Conservation (phyloP, 2,797 vertebrate genomes). For the Astyanax mexicanus region DNA sequence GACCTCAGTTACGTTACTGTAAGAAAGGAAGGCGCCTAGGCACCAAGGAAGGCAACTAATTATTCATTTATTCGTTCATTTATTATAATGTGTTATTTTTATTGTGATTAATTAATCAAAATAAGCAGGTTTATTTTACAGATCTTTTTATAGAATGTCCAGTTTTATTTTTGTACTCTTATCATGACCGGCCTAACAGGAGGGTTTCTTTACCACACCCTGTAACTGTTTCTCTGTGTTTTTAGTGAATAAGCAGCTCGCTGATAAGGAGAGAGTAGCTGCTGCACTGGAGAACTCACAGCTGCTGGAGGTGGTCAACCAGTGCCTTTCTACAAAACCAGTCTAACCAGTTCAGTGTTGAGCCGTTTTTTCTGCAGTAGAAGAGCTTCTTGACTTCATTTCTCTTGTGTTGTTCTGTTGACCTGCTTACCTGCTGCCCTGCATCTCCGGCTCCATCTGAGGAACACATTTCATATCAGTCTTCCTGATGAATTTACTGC, state of each 20-base stretch:
- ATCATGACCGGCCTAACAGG: no score
- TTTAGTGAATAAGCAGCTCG: conserved; percentile 96
- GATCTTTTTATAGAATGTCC: no score
- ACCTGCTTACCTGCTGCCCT: background rate
- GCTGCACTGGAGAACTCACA: conserved; percentile 96
- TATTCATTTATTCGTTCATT: no score
- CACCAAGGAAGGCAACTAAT: no score
- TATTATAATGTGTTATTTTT: no score
- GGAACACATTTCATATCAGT: background rate
- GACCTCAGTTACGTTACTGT: no score
- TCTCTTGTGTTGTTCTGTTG: background rate
- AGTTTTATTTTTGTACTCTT: no score
- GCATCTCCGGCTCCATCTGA: background rate
- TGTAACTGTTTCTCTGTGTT: conserved; percentile 6
- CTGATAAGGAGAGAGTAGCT: conserved; percentile 96
- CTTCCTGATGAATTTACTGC: background rate
- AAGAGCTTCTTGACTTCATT: background rate
- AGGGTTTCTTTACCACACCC: background rate
- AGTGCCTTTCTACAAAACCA: conserved; percentile 85
- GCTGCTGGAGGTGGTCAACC: conserved; percentile 96
- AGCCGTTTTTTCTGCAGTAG: background rate
- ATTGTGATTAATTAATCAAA: no score
- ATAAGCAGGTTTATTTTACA: no score
- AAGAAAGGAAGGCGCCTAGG: no score
- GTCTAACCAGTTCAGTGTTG: background rate